phyloP scores from a whole-genome alignment of 2,797 vertebrate species.

The Morus bassanus region DNA sequence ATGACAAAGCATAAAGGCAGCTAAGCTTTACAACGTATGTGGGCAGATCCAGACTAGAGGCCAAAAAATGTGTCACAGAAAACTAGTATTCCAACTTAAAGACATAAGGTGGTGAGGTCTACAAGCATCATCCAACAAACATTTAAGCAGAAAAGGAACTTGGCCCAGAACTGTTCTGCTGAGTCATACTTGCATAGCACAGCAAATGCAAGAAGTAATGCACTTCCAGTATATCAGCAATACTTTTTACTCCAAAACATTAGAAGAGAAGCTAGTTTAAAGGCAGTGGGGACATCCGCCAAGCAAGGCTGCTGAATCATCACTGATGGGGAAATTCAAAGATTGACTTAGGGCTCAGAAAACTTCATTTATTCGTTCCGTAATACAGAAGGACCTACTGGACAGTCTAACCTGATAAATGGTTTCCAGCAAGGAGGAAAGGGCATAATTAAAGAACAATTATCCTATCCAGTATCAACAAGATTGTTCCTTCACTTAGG shows the following conservation, averaged over 20 bases:
- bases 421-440: not conserved
- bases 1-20: not conserved
- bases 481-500: not conserved
- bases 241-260: not conserved
- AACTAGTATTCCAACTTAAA: not conserved
- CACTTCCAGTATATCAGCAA: not conserved
- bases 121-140: not conserved
- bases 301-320: not conserved
- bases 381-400: not conserved
- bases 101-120: not conserved
- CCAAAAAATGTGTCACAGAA: not conserved
- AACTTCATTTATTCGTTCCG: not conserved
- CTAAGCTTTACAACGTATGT: not conserved
- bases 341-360: not conserved
- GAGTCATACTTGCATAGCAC: not conserved
- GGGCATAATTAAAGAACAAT: not conserved
- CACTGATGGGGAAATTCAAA: not conserved
- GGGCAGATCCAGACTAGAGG: not conserved
- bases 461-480: not conserved
- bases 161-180: not conserved
- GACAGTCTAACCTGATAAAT: not conserved
- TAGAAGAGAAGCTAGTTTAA: not conserved
- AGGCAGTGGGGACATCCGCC: not conserved
- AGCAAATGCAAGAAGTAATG: not conserved
- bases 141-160: not conserved